A percentile compares a stretch with the other conserved stretches of the same genome.
These are phyloP conservation scores for Natator depressus DNA, from an alignment of 2,113 vertebrate species.

Conservation along the genomic window DNA sequence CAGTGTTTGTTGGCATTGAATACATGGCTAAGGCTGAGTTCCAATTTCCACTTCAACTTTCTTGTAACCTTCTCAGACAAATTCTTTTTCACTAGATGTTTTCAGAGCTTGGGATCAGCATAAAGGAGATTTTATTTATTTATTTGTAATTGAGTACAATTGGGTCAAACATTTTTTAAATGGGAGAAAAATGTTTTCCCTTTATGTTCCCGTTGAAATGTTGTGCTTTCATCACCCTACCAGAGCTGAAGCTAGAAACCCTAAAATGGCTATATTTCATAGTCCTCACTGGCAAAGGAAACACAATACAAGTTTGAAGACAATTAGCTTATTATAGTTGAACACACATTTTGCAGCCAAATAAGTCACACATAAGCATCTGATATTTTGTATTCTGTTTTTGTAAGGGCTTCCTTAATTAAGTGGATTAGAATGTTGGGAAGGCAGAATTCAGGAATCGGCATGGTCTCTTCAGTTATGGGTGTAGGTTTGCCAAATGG, in stretches of 20 bases:
- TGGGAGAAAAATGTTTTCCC: background rate
- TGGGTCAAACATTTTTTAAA: background rate
- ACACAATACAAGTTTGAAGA: background rate
- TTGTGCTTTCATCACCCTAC: background rate
- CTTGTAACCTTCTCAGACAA: background rate
- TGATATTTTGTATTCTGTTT: conserved; percentile 12
- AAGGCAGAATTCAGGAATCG: conserved; percentile 38
- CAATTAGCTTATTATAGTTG: background rate
- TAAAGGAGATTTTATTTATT: background rate
- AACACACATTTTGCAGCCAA: conserved; percentile 10
- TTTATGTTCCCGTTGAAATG: background rate
- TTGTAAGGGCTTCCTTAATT: background rate
- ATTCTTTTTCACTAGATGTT: background rate
- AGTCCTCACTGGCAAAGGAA: background rate
- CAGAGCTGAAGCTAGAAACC: background rate
- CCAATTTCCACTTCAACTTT: background rate
- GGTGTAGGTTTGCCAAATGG: background rate
- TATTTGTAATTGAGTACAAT: background rate
- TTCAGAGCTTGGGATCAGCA: background rate
- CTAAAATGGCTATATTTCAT: background rate
- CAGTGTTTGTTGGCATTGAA: background rate
- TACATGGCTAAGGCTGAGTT: background rate
- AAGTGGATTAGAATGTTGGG: background rate
- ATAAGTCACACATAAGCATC: conserved; percentile 26
- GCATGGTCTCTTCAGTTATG: conserved; percentile 18